Evolutionary conservation across 2,888 invertebrate genomes (phyloP).

Genomic region (Drosophila niveifrons): DNA sequence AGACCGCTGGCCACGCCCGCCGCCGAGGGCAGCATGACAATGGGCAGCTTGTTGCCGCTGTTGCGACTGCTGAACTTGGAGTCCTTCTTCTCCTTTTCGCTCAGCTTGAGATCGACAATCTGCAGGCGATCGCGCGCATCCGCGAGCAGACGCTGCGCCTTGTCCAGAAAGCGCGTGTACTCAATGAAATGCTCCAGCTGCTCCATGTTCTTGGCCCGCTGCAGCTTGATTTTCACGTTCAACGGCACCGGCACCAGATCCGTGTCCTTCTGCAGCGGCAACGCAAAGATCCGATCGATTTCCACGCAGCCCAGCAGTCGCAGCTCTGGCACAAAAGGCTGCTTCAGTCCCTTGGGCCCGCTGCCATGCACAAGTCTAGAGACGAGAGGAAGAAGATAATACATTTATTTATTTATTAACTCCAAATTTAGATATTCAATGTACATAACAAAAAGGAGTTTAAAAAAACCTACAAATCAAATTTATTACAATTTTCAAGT

Average conservation of each 20-base stretch:
- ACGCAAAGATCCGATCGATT: constrained; percentile 92
- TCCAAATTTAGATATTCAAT: no score
- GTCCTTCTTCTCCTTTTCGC: constrained; percentile 87
- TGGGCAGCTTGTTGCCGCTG: constrained; percentile 83
- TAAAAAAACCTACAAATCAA: no score
- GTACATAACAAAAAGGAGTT: no score
- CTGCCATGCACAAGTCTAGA: constrained; percentile 93
- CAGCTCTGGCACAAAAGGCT: constrained; percentile 93
- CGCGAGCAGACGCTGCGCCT: constrained; percentile 90
- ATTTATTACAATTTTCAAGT: no score
- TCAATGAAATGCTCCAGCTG: constrained; percentile 91
- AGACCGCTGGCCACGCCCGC: constrained; percentile 82
- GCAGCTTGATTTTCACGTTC: constrained; percentile 93
- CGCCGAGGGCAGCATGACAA: constrained; percentile 84
- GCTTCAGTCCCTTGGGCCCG: constrained; percentile 93
- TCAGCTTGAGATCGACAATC: constrained; percentile 92
- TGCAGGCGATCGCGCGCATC: constrained; percentile 92
- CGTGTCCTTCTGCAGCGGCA: constrained; percentile 93
- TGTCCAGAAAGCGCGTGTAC: constrained; percentile 92
- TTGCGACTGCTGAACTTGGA: constrained; percentile 84
- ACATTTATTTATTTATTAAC: neutral
- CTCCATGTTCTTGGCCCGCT: constrained; percentile 93
- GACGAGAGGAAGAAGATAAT: neutral
- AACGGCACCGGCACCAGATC: constrained; percentile 93
- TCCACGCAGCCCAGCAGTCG: constrained; percentile 93